Base-by-base conservation (phyloP, 2,888 invertebrate genomes). In the Nemapogon koenigi region DNA sequence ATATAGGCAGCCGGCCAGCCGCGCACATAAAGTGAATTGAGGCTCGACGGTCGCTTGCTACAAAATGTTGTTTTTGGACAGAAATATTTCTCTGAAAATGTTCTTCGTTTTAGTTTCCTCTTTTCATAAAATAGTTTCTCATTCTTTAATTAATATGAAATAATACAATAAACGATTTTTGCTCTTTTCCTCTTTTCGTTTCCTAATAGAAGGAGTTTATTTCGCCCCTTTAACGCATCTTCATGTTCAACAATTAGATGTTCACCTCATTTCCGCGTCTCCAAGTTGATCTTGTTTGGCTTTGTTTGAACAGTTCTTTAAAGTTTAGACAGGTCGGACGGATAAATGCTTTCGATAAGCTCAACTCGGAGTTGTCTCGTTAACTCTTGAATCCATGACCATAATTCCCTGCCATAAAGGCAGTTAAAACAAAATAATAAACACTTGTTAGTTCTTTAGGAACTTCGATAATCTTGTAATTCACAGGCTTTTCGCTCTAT, bases 291-390 rank as follows among this genome's bases (percentile, higher is more conserved):
- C 51, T 63, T 61, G 55, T 62, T 64, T 58, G 51, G 51, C 49
- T 62, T 58, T 62, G 60, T 59, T 63, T 53, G 3, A 62, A 57
- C 57, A 60, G 59, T 60, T 55, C 55, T 57, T 57, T 55, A 57
- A 62, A 67, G 53, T 59, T 66, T 54, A 43, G 54, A 58, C 57
- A 57, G 57, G 53, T 59, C 51, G 51, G 49, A 35, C 25, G 55
- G 46, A 52, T 52, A 44, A n/a, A 46, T 44, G 43, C 49, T 4
- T 25, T 18, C 18, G 59, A 64, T 63, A 58, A 63, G 57, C 46
- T 49, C 45, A 33, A 43, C 42, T 45, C 44, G 35, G 49, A 53
- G 55, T 55, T 56, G 56, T 58, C 53, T 62, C 50, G 56, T 62
- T 61, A n/a, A 58, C 26, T 26, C 35, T 26, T 35, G 16, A 31